Base-by-base conservation (phyloP, 1,140 invertebrate species). In the Pygmarrhopalites habei region DNA sequence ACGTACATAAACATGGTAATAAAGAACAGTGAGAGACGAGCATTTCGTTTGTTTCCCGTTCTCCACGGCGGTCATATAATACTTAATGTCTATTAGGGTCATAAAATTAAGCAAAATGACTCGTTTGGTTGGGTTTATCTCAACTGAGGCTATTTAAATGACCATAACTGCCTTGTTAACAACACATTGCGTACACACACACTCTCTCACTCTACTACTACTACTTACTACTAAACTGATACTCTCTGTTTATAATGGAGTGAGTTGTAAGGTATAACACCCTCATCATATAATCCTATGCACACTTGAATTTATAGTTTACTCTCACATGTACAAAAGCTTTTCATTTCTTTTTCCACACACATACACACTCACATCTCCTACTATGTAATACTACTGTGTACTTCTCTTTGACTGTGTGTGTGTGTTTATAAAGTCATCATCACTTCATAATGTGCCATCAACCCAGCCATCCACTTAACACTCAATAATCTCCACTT, bases 61-160 rank as follows among this genome's bases (percentile, higher is more conserved):
- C 44, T 46, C n/a, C 44, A 46, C 59, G 59, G 47, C 35, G 59
- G 59, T 29, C 59, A 60, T 60, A 60, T 60, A 60, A 60, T 60
- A 57, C 60, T 63, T 61, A 65, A 67, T 67, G 60, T 63, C 60
- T 64, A 67, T 67, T 67, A 67, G 57, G 61, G 57, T 64, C 66
- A 64, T 67, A 67, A 67, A 67, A 64, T 67, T 67, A 67, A 67
- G 66, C 57, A 60, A 57, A 62, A 60, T 58, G 55, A 61, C 58
- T 55, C 58, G 58, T 61, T 60, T 60, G 58, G 58, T 61, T 28
- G 52, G 57, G 62, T 53, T 58, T 64, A 59, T 59, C 56, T 64
- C 49, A 53, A 43, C 47, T 59, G 26, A 39, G 57, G 47, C 57
- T 59, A 59, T 64, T 64, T 64, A 59, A 64, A 59, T 57, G 57